These are phyloP conservation scores for Lophochroa leadbeateri DNA, from an alignment of 2,113 vertebrate genomes.

Conservation along the genomic window DNA sequence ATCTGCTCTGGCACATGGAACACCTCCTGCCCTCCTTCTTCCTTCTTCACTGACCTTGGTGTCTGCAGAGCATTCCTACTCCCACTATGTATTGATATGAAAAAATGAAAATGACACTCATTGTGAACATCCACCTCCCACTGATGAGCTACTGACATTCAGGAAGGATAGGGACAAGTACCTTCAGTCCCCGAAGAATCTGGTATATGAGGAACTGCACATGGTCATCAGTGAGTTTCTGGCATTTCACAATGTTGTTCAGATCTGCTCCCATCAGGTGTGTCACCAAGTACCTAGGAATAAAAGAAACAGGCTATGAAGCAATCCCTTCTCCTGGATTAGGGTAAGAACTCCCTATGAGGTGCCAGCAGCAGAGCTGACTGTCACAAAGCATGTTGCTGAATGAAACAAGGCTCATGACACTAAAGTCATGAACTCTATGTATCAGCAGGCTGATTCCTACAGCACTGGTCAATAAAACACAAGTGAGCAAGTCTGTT, in stretches of 20 bases:
- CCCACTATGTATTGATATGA: background rate
- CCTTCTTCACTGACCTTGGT: too few relatives aligned
- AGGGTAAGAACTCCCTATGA: background rate
- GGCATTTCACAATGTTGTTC: slow-evolving; percentile 99
- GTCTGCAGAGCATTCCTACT: too few relatives aligned
- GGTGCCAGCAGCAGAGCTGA: background rate
- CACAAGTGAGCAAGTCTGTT: background rate
- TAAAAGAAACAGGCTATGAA: slow-evolving; percentile 3
- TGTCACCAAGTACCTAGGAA: slow-evolving; percentile 92
- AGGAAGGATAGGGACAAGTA: slow-evolving; percentile 29
- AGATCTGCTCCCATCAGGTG: slow-evolving; percentile 98
- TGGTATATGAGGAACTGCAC: slow-evolving; percentile 99
- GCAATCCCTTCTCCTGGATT: background rate
- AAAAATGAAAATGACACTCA: background rate
- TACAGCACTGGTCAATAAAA: background rate
- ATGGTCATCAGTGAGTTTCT: slow-evolving; percentile 97
- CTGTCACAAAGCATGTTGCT: background rate
- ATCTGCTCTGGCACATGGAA: too few relatives aligned
- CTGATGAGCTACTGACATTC: accelerated
- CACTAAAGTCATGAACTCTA: background rate
- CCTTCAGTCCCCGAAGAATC: slow-evolving; percentile 96
- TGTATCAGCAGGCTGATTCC: background rate
- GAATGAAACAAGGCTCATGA: background rate
- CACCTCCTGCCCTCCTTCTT: too few relatives aligned
- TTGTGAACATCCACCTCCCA: background rate